Evolutionary conservation across 2,797 vertebrate species (phyloP), one percentile per base, ranked within the genome.

Genomic region (Bufotes viridis): DNA sequence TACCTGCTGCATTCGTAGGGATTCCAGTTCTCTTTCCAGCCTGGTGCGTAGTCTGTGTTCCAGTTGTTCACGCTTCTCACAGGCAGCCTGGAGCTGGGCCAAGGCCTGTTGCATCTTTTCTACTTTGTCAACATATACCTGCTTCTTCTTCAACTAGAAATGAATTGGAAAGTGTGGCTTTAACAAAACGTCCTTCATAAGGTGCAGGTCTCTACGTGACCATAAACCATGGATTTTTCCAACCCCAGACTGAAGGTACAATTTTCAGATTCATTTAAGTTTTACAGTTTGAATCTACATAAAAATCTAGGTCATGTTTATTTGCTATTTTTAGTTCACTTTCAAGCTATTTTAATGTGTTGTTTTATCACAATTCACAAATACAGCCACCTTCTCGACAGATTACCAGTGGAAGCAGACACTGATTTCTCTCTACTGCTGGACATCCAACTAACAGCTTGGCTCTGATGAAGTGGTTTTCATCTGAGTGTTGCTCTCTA

Each of bases 101-200:
- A 99, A 90, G 1, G 98, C 98, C 92, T 99, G 98, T 92, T 99
- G 98, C 98, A 99, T 98, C 90, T 97, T 95, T 93, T 99, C 98
- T 91, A 99, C 98, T 91, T 99, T 99, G 93, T 99, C 98, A 1
- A 99, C 98, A 0, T 99, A 99, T 58, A 99, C 97, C 93, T 99
- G 98, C 94, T 99, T 99, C 94, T 98, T 99, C 91, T 99, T 99
- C 87, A 99, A 95, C 98, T 99, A 86, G 1, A 91, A 91, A 9
- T 22, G 81, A 78, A 29, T 20, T 53, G 29, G 49, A 10, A 82
- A 22, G 78, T 58, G 78, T 61, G 15, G 1, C 18, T 0, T 78
- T 61, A 58, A 17, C 26, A 60, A 78, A 78, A 61, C 18, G n/a
- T 20, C 20, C 20, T 51, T 22, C n/a, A 20, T 51, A 13, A 20